Evolutionary conservation across 2,113 vertebrate genomes (phyloP).

Genomic region (Sprattus sprattus): DNA sequence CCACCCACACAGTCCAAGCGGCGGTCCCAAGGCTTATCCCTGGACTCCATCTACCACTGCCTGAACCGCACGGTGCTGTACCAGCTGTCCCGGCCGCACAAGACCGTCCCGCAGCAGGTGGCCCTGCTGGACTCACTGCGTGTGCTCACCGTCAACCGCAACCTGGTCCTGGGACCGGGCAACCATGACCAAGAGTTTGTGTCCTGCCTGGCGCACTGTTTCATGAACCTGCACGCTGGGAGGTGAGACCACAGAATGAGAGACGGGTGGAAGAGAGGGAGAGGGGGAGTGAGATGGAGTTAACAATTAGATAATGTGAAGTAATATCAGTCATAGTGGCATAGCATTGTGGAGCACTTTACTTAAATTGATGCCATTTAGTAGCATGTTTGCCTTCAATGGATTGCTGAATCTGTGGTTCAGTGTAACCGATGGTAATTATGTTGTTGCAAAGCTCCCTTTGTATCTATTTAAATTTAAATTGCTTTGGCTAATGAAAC

Average conservation of each 20-base stretch:
- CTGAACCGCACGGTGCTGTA: slow-evolving; percentile 97
- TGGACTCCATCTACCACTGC: slow-evolving; percentile 95
- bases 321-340: neutral
- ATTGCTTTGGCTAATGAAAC: neutral
- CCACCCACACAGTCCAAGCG: slow-evolving; percentile 93
- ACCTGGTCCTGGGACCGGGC: slow-evolving; percentile 91
- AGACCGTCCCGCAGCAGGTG: slow-evolving; percentile 96
- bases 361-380: neutral
- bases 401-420: neutral
- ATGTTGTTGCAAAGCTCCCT: neutral
- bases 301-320: neutral
- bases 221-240: slow-evolving; percentile 90
- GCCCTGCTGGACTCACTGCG: slow-evolving; percentile 90
- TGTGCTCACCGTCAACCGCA: slow-evolving; percentile 93
- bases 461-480: neutral
- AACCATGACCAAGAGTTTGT: slow-evolving; percentile 99
- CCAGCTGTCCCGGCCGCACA: slow-evolving; percentile 94
- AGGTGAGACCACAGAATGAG: slow-evolving; percentile 73
- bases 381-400: neutral
- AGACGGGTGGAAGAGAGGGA: neutral
- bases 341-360: neutral
- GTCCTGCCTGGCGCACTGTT: slow-evolving; percentile 92
- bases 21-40: slow-evolving; percentile 90
- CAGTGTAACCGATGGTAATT: neutral
- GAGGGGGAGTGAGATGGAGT: neutral